A percentile compares a stretch with the other conserved stretches of the same genome.
These are phyloP conservation scores for Pyralis farinalis DNA, from an alignment of 2,888 invertebrate genomes.

Conservation along the genomic window DNA sequence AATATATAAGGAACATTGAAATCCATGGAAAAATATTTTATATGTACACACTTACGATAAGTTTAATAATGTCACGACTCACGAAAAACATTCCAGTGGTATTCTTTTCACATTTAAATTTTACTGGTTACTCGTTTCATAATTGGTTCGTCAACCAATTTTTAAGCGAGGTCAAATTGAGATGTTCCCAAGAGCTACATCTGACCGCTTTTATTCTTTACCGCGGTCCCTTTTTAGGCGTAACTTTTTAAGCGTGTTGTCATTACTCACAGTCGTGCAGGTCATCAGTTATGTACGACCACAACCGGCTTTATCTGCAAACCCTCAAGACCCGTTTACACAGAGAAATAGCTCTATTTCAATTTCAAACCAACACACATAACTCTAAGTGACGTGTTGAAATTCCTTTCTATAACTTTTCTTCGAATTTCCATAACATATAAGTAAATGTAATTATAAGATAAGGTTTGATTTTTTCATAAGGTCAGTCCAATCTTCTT, in stretches of 20 bases:
- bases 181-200: neutral
- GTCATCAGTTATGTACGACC: slow-evolving; percentile 4
- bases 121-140: no score
- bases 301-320: slow-evolving; percentile 22
- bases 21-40: no score
- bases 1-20: no score
- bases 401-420: no score
- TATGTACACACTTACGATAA: no score
- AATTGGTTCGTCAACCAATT: neutral
- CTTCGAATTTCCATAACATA: no score
- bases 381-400: neutral
- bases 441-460: no score
- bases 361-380: slow-evolving; percentile 25
- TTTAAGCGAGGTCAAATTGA: neutral
- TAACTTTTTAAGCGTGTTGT: neutral
- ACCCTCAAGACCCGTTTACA: neutral
- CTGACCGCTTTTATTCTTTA: neutral
- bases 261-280: slow-evolving; percentile 1
- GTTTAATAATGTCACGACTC: no score
- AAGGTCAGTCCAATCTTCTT: no score
- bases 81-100: no score
- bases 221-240: neutral
- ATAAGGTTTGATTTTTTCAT: no score
- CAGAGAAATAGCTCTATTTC: slow-evolving; percentile 36
- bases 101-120: no score